Evolutionary conservation across 2,888 invertebrate species (phyloP).

Genomic region (Clostera curtula): DNA sequence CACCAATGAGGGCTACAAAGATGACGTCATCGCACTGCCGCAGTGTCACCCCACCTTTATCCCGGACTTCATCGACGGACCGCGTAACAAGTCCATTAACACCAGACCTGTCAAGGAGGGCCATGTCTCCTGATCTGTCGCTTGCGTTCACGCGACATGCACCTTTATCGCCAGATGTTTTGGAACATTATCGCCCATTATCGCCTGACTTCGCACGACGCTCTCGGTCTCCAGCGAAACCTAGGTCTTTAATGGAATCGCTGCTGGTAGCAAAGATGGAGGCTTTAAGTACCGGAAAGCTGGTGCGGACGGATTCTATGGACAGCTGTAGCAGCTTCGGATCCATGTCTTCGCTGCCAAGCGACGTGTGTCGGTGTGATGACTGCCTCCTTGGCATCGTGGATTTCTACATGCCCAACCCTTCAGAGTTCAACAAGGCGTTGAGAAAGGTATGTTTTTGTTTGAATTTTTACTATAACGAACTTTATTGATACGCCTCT

Average conservation of each 20-base stretch:
- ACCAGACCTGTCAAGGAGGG: constrained; percentile 53
- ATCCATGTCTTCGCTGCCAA: constrained; percentile 79
- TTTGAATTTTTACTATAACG: constrained; percentile 3
- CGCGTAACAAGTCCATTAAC: constrained; percentile 24
- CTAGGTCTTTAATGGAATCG: constrained; percentile 88
- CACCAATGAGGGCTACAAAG: constrained; percentile 64
- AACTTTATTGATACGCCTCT: no score
- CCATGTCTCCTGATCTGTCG: constrained; percentile 57
- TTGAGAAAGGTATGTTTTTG: constrained; percentile 76
- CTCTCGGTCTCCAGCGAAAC: constrained; percentile 73
- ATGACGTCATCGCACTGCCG: constrained; percentile 71
- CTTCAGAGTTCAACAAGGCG: constrained; percentile 64
- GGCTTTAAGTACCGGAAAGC: constrained; percentile 73
- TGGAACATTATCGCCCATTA: constrained; percentile 46
- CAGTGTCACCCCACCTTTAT: constrained; percentile 67
- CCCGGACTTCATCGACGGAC: constrained; percentile 64
- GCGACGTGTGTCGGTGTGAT: constrained; percentile 87
- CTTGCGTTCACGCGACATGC: constrained; percentile 46
- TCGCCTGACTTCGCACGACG: constrained; percentile 64
- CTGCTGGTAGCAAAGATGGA: constrained; percentile 89
- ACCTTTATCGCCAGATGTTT: constrained; percentile 56
- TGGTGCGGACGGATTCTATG: constrained; percentile 84
- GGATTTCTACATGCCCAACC: constrained; percentile 79
- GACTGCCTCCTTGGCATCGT: constrained; percentile 89
- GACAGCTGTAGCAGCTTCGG: constrained; percentile 84